These are phyloP conservation scores for Lanius ludovicianus DNA, from an alignment of 2,113 vertebrate genomes.

Conservation along the genomic window DNA sequence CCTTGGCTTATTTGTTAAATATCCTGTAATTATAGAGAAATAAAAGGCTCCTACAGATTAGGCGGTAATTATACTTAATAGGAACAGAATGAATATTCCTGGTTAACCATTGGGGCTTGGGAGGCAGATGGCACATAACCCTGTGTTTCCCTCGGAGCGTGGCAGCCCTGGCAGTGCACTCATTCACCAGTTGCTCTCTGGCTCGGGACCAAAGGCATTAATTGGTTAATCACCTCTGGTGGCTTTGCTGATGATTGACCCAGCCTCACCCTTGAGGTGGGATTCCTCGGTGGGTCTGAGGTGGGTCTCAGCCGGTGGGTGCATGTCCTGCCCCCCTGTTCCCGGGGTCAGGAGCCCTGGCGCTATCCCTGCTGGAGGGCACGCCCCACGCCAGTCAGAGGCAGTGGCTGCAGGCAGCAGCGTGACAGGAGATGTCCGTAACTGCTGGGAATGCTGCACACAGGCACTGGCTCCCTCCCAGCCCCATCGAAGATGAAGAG, in stretches of 20 bases:
- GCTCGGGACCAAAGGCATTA: conserved; percentile 48
- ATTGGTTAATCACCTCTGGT: conserved; percentile 38
- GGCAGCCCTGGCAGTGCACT: not conserved
- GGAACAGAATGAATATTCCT: conserved; percentile 76
- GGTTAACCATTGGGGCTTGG: conserved; percentile 69
- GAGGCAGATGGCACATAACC: conserved; percentile 63
- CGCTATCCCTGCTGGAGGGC: conserved; percentile 1
- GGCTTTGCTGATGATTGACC: not conserved
- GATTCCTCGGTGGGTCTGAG: rapidly evolving
- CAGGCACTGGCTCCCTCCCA: conserved; percentile 32
- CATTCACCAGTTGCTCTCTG: conserved; percentile 62
- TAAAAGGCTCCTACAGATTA: conserved; percentile 69
- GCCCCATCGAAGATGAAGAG: conserved; percentile 36
- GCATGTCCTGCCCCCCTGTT: not conserved
- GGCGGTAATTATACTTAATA: conserved; percentile 77
- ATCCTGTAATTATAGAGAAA: conserved; percentile 74
- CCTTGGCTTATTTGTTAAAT: conserved; percentile 61
- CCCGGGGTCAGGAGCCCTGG: not conserved
- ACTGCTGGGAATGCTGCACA: conserved; percentile 59
- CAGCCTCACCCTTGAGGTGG: not conserved
- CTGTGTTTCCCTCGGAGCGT: conserved; percentile 47
- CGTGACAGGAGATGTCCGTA: conserved; percentile 53
- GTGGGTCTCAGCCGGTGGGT: rapidly evolving
- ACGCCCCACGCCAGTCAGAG: not conserved
- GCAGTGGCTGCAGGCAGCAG: conserved; percentile 59